Evolutionary conservation across 2,797 vertebrate species (phyloP).

Genomic region (Gymnopithys bicolor): DNA sequence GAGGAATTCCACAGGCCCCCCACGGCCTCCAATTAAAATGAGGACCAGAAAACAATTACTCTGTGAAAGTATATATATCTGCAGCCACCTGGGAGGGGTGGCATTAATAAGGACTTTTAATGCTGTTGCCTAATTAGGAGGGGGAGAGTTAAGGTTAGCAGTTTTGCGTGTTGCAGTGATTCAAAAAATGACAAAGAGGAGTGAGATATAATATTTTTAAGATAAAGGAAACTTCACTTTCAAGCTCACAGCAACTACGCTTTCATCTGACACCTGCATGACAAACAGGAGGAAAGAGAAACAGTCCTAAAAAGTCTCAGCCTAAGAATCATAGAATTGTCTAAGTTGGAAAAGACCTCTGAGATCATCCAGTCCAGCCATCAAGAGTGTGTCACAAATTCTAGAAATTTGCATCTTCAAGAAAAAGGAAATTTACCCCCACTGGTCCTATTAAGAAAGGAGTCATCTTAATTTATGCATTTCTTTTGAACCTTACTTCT

Average conservation of each 20-base stretch:
- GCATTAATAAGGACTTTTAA: constrained; percentile 59
- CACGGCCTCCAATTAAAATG: constrained; percentile 67
- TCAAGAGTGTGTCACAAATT: not conserved
- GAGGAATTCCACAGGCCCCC: constrained; percentile 19
- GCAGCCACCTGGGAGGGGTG: constrained; percentile 20
- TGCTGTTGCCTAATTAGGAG: constrained; percentile 71
- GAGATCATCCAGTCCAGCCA: accelerated
- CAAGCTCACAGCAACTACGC: accelerated
- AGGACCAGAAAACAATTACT: constrained; percentile 61
- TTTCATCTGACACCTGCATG: not conserved
- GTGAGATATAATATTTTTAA: not conserved
- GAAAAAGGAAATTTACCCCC: not conserved
- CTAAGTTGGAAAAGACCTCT: not conserved
- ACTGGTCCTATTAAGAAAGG: not conserved
- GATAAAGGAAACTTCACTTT: constrained; percentile 10
- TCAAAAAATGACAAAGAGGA: not conserved
- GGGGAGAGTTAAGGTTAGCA: constrained; percentile 33
- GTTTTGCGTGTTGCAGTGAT: not conserved
- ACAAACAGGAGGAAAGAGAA: not conserved
- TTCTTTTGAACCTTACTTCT: not conserved
- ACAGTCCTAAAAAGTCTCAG: not conserved
- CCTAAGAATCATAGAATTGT: not conserved
- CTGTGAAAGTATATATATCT: constrained; percentile 28
- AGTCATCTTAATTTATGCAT: not conserved
- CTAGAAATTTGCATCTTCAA: not conserved